Conservation (phyloP, 2,888 invertebrate species). For the Nephrotoma flavescens region DNA sequence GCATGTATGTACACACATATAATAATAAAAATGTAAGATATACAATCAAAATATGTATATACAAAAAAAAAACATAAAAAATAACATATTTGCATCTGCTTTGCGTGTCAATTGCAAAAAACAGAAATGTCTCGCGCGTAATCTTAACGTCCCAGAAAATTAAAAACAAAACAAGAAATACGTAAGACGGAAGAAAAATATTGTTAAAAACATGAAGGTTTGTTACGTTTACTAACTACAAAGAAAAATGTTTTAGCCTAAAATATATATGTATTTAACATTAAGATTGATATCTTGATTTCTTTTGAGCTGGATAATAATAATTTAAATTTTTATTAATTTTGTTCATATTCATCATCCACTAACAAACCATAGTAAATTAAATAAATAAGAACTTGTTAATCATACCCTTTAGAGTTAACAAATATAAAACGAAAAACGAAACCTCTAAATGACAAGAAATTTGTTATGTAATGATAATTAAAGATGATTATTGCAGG, state of each 20-base stretch:
- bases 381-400: not conserved
- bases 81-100: slow-evolving; percentile 6
- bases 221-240: not conserved
- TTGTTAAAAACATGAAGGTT: not conserved
- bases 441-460: not conserved
- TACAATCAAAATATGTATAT: not conserved
- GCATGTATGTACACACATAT: not conserved
- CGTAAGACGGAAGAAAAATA: not conserved
- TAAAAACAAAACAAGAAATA: not conserved
- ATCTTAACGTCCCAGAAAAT: not conserved
- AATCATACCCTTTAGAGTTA: not conserved
- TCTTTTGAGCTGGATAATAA: not conserved
- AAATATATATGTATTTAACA: not conserved
- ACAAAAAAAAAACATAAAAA: not conserved
- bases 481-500: not conserved
- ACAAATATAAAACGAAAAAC: not conserved
- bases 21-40: not conserved
- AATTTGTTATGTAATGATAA: not conserved
- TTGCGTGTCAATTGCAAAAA: slow-evolving; percentile 5
- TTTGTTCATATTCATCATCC: not conserved
- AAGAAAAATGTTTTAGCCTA: not conserved
- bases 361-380: not conserved
- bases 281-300: not conserved
- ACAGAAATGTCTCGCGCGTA: not conserved
- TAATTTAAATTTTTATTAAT: not conserved